Evolutionary conservation across 2,888 invertebrate species (phyloP).

Genomic region (Sarcophaga subvicina): DNA sequence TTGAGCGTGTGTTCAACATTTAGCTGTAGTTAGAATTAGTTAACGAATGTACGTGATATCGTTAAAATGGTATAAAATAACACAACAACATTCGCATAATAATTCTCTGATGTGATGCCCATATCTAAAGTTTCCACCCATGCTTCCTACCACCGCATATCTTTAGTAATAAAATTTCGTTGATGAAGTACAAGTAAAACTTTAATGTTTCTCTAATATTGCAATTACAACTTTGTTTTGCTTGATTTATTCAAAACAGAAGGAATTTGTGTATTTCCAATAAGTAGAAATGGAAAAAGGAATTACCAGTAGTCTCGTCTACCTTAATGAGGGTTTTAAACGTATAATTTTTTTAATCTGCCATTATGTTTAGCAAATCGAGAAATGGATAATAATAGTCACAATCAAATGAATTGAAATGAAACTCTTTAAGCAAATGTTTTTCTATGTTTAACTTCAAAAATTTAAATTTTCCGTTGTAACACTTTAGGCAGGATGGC

Average conservation of each 20-base stretch:
- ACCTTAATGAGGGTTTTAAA: too few relatives aligned
- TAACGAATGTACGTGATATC: conserved; percentile 81
- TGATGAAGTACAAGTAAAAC: conserved; percentile 13
- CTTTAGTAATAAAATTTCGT: neutral
- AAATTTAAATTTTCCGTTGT: too few relatives aligned
- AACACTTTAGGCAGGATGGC: too few relatives aligned
- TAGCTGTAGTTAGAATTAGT: conserved; percentile 80
- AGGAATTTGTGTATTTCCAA: neutral
- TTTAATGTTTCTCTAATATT: conserved; percentile 26
- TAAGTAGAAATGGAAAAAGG: too few relatives aligned
- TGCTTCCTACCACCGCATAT: too few relatives aligned
- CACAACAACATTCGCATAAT: conserved; percentile 78
- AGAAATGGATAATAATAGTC: too few relatives aligned
- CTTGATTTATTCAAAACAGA: neutral
- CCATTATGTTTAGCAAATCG: too few relatives aligned
- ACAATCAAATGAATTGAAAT: too few relatives aligned
- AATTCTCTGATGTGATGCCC: conserved; percentile 72
- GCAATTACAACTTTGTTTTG: conserved; percentile 35
- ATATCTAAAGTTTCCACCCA: conserved; percentile 8
- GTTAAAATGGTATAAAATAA: conserved; percentile 79
- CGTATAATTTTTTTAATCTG: too few relatives aligned
- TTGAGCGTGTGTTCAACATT: conserved; percentile 69
- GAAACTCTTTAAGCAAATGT: too few relatives aligned
- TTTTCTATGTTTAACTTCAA: too few relatives aligned
- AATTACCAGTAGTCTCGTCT: too few relatives aligned